Percentiles rank a stretch among this genome's conserved stretches.
Conservation (phyloP, 2,113 vertebrate species). For the Campylomormyrus numenius region DNA sequence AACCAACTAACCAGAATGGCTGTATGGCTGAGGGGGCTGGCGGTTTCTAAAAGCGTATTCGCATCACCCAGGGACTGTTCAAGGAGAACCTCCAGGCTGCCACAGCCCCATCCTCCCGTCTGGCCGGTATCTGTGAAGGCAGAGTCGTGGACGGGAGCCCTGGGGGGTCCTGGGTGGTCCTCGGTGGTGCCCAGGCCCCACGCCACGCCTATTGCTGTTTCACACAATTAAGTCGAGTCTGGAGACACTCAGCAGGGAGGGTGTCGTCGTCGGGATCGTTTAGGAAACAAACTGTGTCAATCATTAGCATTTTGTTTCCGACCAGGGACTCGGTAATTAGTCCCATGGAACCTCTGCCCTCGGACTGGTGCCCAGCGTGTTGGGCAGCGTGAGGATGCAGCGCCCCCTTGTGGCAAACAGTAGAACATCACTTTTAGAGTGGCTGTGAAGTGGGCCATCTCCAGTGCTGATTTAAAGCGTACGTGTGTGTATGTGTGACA, state of each 20-base stretch:
- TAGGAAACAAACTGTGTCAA: constrained; percentile 36
- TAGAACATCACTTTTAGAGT: not conserved
- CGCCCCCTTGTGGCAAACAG: constrained; percentile 51
- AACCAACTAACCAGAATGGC: not conserved
- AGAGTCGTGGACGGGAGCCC: not conserved
- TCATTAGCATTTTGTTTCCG: constrained; percentile 58
- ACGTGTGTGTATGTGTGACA: not conserved
- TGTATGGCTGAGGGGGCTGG: not conserved
- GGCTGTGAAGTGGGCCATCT: not conserved
- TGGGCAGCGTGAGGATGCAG: constrained; percentile 35
- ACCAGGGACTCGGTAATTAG: constrained; percentile 61
- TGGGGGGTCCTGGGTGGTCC: not conserved
- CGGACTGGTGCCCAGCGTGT: not conserved
- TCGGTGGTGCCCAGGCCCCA: not conserved
- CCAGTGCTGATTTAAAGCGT: not conserved
- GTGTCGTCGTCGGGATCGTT: not conserved
- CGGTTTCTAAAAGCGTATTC: not conserved
- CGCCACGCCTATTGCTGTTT: not conserved
- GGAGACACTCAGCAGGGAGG: not conserved
- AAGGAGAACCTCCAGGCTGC: not conserved
- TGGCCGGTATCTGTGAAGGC: not conserved
- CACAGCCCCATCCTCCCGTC: not conserved
- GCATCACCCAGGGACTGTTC: not conserved
- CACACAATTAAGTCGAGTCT: not conserved
- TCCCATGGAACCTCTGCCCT: constrained; percentile 55